phyloP scores from a whole-genome alignment of 2,888 invertebrate genomes.

The Mayetiola destructor region DNA sequence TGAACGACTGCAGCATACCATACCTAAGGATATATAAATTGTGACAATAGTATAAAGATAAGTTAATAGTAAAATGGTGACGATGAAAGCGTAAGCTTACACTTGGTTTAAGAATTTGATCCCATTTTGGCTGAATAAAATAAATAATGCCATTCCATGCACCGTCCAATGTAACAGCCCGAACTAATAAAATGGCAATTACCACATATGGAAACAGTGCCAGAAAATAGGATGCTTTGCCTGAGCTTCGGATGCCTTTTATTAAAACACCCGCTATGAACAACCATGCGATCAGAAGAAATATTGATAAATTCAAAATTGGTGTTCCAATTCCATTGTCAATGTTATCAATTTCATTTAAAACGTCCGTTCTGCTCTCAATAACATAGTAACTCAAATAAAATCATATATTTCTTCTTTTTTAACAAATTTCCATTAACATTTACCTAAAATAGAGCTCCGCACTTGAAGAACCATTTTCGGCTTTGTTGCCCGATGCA shows the following conservation, averaged over 20 bases:
- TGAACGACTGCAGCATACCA: constrained; percentile 52
- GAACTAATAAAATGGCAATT: constrained; percentile 46
- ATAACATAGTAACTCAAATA: too few relatives aligned
- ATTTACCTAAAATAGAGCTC: background rate
- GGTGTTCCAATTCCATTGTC: constrained; percentile 41
- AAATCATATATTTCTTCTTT: too few relatives aligned
- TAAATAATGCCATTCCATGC: constrained; percentile 45
- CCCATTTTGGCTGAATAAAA: constrained; percentile 51
- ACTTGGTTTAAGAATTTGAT: constrained; percentile 43
- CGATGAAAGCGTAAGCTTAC: too few relatives aligned
- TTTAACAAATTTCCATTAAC: too few relatives aligned
- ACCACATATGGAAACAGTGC: constrained; percentile 58
- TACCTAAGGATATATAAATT: constrained; percentile 30
- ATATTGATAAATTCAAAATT: constrained; percentile 40
- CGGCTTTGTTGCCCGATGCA: constrained; percentile 21
- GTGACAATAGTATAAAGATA: too few relatives aligned
- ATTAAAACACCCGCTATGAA: constrained; percentile 39
- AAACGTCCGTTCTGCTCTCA: constrained; percentile 40
- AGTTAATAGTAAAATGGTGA: too few relatives aligned
- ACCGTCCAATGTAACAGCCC: constrained; percentile 45
- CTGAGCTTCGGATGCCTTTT: constrained; percentile 44
- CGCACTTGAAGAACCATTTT: background rate
- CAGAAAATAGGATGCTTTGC: constrained; percentile 58
- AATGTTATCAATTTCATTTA: constrained; percentile 37
- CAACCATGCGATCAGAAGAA: constrained; percentile 40